These are phyloP conservation scores for Meloidogyne floridensis DNA, from an alignment of 1,140 invertebrate genomes.

Conservation along the genomic window DNA sequence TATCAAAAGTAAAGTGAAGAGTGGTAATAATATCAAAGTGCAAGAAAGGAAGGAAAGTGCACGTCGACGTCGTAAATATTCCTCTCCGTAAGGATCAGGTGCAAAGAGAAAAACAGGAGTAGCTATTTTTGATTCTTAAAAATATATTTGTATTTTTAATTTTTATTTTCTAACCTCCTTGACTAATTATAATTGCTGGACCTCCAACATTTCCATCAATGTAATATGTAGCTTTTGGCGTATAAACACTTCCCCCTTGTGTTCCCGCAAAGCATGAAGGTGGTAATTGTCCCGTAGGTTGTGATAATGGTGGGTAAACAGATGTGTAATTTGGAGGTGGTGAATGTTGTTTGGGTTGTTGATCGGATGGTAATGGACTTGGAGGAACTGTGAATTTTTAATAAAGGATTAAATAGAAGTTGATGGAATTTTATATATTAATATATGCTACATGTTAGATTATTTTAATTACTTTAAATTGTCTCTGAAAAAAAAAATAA, in stretches of 20 bases:
- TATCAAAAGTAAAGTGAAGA: constrained; percentile 22
- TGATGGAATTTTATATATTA: no score
- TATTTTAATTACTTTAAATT: neutral
- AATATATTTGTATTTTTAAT: neutral
- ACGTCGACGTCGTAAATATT: constrained; percentile 17
- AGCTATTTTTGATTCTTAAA: neutral
- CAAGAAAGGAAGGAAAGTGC: constrained; percentile 16
- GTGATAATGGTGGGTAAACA: constrained; percentile 15
- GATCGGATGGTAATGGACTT: neutral
- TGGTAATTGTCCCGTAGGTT: constrained; percentile 9
- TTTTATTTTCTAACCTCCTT: neutral
- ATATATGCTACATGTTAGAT: no score
- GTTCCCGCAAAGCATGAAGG: neutral
- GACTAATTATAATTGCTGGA: constrained; percentile 8
- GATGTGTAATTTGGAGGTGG: constrained; percentile 21
- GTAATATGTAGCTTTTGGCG: neutral
- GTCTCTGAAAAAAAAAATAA: neutral
- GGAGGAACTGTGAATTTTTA: neutral
- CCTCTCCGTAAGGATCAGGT: constrained; percentile 16
- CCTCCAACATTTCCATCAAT: constrained; percentile 11
- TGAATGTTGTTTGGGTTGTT: constrained; percentile 14
- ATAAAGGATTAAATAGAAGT: no score
- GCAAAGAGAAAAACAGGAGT: constrained; percentile 14
- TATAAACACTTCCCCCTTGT: neutral
- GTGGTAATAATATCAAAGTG: constrained; percentile 14